Percentiles rank a stretch among this genome's conserved stretches.
Conservation (phyloP, 2,797 vertebrate genomes). For the Zenarchopterus dispar region DNA sequence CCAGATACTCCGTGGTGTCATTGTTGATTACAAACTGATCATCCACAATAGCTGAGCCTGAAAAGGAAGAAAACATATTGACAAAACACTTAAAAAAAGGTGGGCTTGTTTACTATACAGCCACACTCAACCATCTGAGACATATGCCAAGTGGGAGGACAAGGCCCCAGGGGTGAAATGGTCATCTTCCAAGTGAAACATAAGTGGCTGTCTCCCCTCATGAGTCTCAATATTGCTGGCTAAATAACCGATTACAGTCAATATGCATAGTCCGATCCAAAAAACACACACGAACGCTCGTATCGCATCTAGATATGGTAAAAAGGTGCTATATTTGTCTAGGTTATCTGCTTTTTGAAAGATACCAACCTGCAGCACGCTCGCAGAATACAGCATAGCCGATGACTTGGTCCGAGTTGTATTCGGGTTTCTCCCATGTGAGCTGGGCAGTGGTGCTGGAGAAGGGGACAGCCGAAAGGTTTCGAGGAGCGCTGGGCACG, state of each 20-base stretch:
- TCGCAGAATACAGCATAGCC: conserved; percentile 98
- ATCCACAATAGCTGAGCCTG: conserved; percentile 92
- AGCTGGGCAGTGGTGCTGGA: conserved; percentile 91
- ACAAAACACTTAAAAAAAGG: too few relatives aligned
- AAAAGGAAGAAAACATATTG: conserved; percentile 15
- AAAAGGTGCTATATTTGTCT: not conserved
- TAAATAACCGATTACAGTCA: too few relatives aligned
- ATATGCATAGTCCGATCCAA: too few relatives aligned
- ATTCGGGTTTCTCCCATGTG: conserved; percentile 91
- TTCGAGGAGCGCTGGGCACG: conserved; percentile 91
- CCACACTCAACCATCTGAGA: not conserved
- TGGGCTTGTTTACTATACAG: not conserved
- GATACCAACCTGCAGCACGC: conserved; percentile 80
- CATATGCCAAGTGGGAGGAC: too few relatives aligned
- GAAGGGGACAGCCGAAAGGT: conserved; percentile 84
- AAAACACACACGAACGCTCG: not conserved
- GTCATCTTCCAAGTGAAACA: too few relatives aligned
- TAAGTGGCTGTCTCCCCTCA: too few relatives aligned
- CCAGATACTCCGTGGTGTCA: conserved; percentile 92
- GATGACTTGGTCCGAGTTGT: conserved; percentile 95
- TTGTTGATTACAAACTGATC: conserved; percentile 98
- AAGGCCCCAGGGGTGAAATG: too few relatives aligned
- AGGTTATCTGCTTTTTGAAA: not conserved
- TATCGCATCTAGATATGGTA: not conserved
- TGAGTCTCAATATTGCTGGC: too few relatives aligned